phyloP scores from a whole-genome alignment of 2,888 invertebrate genomes.

The Caenorhabditis becei region DNA sequence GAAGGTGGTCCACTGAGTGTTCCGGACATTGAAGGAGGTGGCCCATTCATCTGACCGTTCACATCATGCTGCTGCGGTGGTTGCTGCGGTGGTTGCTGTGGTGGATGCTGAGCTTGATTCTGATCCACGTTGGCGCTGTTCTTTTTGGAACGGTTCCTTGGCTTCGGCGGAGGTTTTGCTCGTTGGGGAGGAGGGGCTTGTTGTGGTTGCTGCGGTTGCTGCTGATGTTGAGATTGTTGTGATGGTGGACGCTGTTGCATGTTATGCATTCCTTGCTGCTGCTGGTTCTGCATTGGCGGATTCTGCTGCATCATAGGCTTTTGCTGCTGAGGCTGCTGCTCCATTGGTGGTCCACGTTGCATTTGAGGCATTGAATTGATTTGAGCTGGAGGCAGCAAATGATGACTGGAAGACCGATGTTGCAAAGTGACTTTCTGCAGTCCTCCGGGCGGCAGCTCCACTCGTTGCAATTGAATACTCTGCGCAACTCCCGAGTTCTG shows the following conservation, averaged over 20 bases:
- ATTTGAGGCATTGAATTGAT: slow-evolving; percentile 3
- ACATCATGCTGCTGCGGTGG: background rate
- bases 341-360: background rate
- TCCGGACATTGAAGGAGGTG: background rate
- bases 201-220: slow-evolving; percentile 11
- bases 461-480: background rate
- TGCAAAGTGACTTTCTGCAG: slow-evolving; percentile 1
- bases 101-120: background rate
- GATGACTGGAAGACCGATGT: background rate
- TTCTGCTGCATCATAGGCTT: slow-evolving; percentile 7
- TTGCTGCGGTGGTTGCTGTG: background rate
- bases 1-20: background rate
- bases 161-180: background rate
- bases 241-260: background rate
- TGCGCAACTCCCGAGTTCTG: background rate
- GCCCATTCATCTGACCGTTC: background rate
- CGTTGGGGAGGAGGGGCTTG: background rate
- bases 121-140: background rate
- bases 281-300: background rate
- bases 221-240: slow-evolving; percentile 5
- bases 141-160: slow-evolving; percentile 27
- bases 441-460: background rate
- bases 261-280: slow-evolving; percentile 10
- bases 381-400: background rate
- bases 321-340: background rate